These are phyloP conservation scores for Stenichneumon culpator DNA, from an alignment of 2,888 invertebrate genomes.

Conservation along the genomic window DNA sequence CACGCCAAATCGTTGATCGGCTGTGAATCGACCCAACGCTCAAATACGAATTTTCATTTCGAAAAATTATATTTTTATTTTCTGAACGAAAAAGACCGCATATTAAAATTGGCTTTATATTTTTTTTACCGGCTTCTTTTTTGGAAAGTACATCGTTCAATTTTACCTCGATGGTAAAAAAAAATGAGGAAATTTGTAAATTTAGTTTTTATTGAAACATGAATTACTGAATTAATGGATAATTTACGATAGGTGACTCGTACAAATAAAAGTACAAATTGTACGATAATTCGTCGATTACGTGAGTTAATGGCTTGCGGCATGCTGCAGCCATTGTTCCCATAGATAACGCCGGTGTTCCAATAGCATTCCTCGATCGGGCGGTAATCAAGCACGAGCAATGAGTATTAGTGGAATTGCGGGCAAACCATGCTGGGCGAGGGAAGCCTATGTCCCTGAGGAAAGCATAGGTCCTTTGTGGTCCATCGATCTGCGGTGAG, in stretches of 20 bases:
- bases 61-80: not conserved
- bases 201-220: not conserved
- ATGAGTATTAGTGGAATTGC: conserved; percentile 50
- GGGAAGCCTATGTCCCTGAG: conserved; percentile 24
- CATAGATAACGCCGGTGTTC: conserved; percentile 35
- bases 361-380: conserved; percentile 49
- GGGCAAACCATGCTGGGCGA: conserved; percentile 35
- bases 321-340: not conserved
- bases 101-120: no score
- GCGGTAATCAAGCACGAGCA: conserved; percentile 36
- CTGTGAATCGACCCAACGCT: not conserved
- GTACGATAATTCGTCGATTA: not conserved
- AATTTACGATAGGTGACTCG: not conserved
- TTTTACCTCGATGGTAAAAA: not conserved
- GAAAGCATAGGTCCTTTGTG: conserved; percentile 56
- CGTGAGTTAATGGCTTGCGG: not conserved
- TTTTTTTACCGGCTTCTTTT: not conserved
- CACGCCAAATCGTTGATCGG: not conserved
- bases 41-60: not conserved
- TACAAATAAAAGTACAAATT: not conserved
- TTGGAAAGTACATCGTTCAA: not conserved
- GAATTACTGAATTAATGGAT: not conserved
- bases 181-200: not conserved
- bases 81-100: not conserved
- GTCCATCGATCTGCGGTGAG: conserved; percentile 61